Percentiles rank a stretch among this genome's conserved stretches.
These are phyloP conservation scores for Darevskia nairensis DNA, from an alignment of 2,797 vertebrate genomes.

Conservation along the genomic window DNA sequence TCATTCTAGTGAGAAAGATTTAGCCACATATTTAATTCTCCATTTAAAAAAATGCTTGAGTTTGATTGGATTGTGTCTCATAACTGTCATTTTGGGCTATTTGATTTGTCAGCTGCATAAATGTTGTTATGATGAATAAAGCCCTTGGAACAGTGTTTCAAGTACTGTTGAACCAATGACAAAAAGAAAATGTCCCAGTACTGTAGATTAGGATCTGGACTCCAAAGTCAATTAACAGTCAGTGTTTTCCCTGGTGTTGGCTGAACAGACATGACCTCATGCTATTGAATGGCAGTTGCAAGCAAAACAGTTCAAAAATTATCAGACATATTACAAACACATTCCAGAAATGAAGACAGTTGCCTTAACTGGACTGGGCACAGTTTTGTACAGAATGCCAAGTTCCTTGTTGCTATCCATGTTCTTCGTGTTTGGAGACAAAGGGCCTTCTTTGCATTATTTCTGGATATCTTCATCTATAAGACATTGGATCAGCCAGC, in stretches of 20 bases:
- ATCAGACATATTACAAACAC: conserved; percentile 5
- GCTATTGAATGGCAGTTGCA: neutral
- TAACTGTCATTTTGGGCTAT: neutral
- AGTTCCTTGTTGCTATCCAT: neutral
- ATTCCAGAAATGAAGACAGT: conserved; percentile 16
- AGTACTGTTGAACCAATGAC: conserved; percentile 42
- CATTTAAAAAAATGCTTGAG: neutral
- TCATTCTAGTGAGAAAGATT: neutral
- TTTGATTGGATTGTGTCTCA: neutral
- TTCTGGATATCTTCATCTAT: neutral
- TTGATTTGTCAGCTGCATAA: neutral
- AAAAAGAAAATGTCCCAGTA: conserved; percentile 61
- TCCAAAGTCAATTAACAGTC: conserved; percentile 17
- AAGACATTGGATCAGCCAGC: neutral
- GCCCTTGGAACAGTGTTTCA: conserved; percentile 14
- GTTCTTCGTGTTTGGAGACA: neutral
- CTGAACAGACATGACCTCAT: conserved; percentile 43
- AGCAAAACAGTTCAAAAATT: conserved; percentile 39
- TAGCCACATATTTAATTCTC: conserved; percentile 1
- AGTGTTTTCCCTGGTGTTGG: conserved; percentile 29
- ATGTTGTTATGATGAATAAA: conserved; percentile 24
- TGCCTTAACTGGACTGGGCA: neutral
- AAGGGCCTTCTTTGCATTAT: conserved; percentile 22
- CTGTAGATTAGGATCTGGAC: conserved; percentile 38
- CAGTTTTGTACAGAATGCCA: neutral